A percentile compares a stretch with the other conserved stretches of the same genome.
Evolutionary conservation across 2,113 vertebrate species (phyloP).

Genomic region (Leptosomus discolor): DNA sequence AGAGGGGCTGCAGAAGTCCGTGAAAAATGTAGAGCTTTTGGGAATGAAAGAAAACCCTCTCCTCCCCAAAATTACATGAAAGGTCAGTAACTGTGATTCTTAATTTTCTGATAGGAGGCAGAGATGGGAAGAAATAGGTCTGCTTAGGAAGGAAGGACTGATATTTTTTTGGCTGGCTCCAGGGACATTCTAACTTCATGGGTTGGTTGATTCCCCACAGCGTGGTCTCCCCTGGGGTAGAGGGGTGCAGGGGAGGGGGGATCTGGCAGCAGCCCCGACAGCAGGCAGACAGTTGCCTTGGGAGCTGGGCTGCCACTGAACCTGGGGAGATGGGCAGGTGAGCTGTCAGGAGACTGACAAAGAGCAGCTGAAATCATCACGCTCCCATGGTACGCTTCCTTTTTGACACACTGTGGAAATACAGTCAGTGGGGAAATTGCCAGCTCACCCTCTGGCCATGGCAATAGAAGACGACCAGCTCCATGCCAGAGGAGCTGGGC

Average conservation of each 20-base stretch:
- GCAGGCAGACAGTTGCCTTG: neutral
- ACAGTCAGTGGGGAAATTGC: neutral
- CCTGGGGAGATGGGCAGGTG: neutral
- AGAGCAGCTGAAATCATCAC: neutral
- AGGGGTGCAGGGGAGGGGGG: neutral
- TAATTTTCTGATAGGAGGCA: neutral
- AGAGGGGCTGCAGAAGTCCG: neutral
- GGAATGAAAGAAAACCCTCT: neutral
- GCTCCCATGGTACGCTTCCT: neutral
- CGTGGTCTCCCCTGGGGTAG: rapidly evolving
- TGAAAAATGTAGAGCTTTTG: neutral
- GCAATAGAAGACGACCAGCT: neutral
- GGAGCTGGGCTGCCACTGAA: neutral
- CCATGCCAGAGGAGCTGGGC: neutral
- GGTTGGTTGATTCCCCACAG: neutral
- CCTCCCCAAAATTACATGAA: neutral
- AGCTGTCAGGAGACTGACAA: neutral
- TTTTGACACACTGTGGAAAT: neutral
- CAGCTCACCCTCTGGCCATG: neutral
- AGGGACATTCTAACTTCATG: neutral
- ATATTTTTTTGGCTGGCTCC: neutral
- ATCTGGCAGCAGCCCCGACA: neutral
- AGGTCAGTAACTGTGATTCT: neutral
- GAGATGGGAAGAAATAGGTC: neutral
- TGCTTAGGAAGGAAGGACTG: neutral